These are phyloP conservation scores for Lepisosteus oculatus DNA, from an alignment of 2,113 vertebrate genomes.

Conservation along the genomic window DNA sequence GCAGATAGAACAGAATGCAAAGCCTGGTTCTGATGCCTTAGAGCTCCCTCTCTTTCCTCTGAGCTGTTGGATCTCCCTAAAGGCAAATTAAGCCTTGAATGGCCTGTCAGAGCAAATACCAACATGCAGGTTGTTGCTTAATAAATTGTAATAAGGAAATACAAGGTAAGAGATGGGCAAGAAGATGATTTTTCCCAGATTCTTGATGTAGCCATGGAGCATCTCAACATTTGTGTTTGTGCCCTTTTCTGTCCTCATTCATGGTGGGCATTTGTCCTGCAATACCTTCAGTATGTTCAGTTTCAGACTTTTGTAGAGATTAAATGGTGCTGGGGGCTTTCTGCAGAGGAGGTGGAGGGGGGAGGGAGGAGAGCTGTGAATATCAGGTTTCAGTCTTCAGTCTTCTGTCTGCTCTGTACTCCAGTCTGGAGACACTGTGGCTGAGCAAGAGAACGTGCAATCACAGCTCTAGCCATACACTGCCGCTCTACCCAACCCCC, in stretches of 20 bases:
- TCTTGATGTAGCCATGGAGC: too few relatives aligned
- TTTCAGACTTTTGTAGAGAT: not conserved
- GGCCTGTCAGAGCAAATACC: not conserved
- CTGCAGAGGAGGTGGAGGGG: constrained; percentile 8
- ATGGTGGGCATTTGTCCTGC: not conserved
- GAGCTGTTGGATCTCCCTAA: not conserved
- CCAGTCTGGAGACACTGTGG: constrained; percentile 1
- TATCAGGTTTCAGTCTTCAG: constrained; percentile 23
- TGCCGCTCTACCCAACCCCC: too few relatives aligned
- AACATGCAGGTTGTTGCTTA: not conserved
- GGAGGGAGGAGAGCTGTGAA: constrained; percentile 16
- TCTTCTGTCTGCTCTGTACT: not conserved
- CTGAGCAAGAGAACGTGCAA: not conserved
- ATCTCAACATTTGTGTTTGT: not conserved
- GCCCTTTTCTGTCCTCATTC: not conserved
- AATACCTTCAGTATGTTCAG: not conserved
- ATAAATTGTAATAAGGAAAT: not conserved
- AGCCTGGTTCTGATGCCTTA: too few relatives aligned
- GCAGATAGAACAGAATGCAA: too few relatives aligned
- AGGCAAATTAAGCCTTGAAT: not conserved
- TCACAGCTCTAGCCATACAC: too few relatives aligned
- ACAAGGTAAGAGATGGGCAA: not conserved
- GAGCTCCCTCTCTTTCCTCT: not conserved
- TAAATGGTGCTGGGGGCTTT: constrained; percentile 11
- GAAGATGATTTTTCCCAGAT: too few relatives aligned